Evolutionary conservation across 2,888 invertebrate species (phyloP).

Genomic region (Barypeithes pellucidus): DNA sequence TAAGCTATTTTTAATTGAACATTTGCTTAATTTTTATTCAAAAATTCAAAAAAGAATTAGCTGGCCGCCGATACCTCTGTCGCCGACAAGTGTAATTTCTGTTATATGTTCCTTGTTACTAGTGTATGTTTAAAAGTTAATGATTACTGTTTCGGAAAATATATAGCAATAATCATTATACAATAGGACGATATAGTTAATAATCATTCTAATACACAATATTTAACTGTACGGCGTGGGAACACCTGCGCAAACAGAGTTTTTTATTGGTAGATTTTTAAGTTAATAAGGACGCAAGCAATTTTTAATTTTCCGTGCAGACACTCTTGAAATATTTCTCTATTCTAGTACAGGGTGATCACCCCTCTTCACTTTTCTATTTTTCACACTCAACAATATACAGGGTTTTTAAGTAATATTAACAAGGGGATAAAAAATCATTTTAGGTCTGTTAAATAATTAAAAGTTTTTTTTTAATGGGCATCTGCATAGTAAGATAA

Average conservation of each 20-base stretch:
- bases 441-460: too few relatives aligned
- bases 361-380: too few relatives aligned
- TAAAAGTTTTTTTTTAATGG: too few relatives aligned
- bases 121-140: constrained; percentile 59
- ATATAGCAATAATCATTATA: constrained; percentile 70
- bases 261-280: constrained; percentile 31
- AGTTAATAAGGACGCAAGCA: not conserved
- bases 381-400: too few relatives aligned
- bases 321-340: too few relatives aligned
- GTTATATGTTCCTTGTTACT: constrained; percentile 67
- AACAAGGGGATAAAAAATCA: too few relatives aligned
- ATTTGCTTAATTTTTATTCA: too few relatives aligned
- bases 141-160: constrained; percentile 67
- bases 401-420: too few relatives aligned
- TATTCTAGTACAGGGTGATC: too few relatives aligned
- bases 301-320: not conserved
- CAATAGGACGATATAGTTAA: constrained; percentile 58
- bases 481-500: too few relatives aligned
- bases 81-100: constrained; percentile 37
- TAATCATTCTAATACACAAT: constrained; percentile 40
- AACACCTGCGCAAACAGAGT: constrained; percentile 27
- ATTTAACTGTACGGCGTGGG: constrained; percentile 36
- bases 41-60: not conserved
- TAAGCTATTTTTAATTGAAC: too few relatives aligned
- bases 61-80: constrained; percentile 1